Evolutionary conservation across 2,888 invertebrate genomes (phyloP).

Genomic region (Reticulitermes lucifugus): DNA sequence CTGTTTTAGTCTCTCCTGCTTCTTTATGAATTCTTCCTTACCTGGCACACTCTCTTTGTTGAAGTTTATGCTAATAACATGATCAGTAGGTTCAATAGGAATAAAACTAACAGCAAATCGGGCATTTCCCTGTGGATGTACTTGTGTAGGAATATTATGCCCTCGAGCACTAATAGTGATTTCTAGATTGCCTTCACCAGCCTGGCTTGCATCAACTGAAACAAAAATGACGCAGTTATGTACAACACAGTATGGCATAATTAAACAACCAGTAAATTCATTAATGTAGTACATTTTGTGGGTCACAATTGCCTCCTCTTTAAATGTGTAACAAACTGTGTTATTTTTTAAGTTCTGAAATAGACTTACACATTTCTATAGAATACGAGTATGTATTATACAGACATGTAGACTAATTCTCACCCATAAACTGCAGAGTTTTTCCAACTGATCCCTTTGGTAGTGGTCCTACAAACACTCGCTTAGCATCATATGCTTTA

Average conservation of each 20-base stretch:
- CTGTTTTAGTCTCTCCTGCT: background rate
- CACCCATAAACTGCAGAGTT: conserved; percentile 88
- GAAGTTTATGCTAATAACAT: conserved; percentile 96
- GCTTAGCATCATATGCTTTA: conserved; percentile 93
- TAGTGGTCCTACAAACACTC: conserved; percentile 84
- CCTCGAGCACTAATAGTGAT: conserved; percentile 96
- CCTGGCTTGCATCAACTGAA: conserved; percentile 92
- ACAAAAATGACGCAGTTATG: conserved; percentile 29
- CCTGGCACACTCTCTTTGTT: conserved; percentile 83
- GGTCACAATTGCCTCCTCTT: too few relatives aligned
- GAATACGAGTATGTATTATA: background rate
- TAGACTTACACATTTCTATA: too few relatives aligned
- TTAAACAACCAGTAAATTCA: too few relatives aligned
- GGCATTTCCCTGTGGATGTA: conserved; percentile 90
- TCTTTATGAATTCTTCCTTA: conserved; percentile 51
- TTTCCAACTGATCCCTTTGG: conserved; percentile 88
- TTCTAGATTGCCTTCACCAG: conserved; percentile 97
- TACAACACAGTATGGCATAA: too few relatives aligned
- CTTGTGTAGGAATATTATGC: conserved; percentile 94
- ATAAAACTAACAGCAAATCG: conserved; percentile 97
- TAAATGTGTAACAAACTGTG: too few relatives aligned
- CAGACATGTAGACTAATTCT: conserved; percentile 43
- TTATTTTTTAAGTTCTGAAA: too few relatives aligned
- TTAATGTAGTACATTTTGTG: too few relatives aligned
- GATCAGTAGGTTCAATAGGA: conserved; percentile 93